These are phyloP conservation scores for Lutraria lutraria DNA, from an alignment of 2,888 invertebrate genomes.

Conservation along the genomic window DNA sequence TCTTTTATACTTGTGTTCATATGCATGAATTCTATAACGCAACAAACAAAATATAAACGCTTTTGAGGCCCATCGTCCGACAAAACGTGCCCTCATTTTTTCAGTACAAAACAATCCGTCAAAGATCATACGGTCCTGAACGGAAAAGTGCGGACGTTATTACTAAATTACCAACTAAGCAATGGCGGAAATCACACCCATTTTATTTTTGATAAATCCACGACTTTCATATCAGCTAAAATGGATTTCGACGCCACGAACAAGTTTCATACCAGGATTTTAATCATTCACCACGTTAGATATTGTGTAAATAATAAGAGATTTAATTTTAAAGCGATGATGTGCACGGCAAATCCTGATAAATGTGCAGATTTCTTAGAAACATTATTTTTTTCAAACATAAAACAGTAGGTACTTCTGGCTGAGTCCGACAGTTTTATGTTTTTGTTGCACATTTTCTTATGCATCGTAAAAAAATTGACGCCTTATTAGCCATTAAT, in stretches of 20 bases:
- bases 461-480: background rate
- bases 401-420: background rate
- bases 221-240: slow-evolving; percentile 7
- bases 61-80: too few species aligned
- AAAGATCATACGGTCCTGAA: too few species aligned
- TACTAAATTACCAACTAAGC: too few species aligned
- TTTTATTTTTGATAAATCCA: background rate
- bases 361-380: slow-evolving; percentile 6
- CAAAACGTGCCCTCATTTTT: too few species aligned
- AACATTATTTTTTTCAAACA: background rate
- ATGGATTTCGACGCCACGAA: background rate
- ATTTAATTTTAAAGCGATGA: slow-evolving; percentile 6
- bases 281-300: background rate
- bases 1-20: too few species aligned
- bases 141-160: too few species aligned
- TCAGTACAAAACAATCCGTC: too few species aligned
- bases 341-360: background rate
- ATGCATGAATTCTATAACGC: too few species aligned
- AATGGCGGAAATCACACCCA: too few species aligned
- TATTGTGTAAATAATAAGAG: background rate
- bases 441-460: background rate
- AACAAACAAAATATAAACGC: too few species aligned
- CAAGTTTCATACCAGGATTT: background rate
- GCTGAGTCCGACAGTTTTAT: background rate
- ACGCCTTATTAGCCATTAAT: background rate